phyloP scores from a whole-genome alignment of 2,797 vertebrate genomes.

The Meda fulgida region DNA sequence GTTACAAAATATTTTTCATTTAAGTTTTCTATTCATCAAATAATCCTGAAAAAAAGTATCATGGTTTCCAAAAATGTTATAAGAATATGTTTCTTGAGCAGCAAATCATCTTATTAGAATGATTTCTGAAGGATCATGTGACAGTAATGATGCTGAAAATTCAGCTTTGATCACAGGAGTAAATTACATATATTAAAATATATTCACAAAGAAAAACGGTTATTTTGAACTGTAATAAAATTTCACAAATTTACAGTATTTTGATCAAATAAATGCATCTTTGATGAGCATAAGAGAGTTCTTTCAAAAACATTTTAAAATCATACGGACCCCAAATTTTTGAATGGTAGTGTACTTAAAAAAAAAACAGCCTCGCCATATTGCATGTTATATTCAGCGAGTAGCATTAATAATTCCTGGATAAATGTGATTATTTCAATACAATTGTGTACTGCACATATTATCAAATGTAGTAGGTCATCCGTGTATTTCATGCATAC shows the following conservation, averaged over 20 bases:
- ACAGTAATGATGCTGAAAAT: not conserved
- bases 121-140: not conserved
- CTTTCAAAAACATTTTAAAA: not conserved
- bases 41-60: not conserved
- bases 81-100: not conserved
- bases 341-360: no score
- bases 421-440: conserved; percentile 7
- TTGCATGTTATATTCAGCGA: not conserved
- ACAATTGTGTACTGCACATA: not conserved
- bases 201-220: not conserved
- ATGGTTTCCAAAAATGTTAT: not conserved
- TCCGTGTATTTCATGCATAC: not conserved
- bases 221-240: not conserved
- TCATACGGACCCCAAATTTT: not conserved
- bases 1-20: not conserved
- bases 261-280: conserved; percentile 3
- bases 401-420: not conserved
- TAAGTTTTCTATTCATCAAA: not conserved
- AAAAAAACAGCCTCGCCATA: not conserved
- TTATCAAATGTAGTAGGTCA: not conserved
- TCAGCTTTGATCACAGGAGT: not conserved
- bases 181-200: not conserved
- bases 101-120: not conserved
- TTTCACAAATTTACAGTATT: not conserved
- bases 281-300: not conserved